Conservation (phyloP, 2,888 invertebrate species). For the Odontomyia ornata region DNA sequence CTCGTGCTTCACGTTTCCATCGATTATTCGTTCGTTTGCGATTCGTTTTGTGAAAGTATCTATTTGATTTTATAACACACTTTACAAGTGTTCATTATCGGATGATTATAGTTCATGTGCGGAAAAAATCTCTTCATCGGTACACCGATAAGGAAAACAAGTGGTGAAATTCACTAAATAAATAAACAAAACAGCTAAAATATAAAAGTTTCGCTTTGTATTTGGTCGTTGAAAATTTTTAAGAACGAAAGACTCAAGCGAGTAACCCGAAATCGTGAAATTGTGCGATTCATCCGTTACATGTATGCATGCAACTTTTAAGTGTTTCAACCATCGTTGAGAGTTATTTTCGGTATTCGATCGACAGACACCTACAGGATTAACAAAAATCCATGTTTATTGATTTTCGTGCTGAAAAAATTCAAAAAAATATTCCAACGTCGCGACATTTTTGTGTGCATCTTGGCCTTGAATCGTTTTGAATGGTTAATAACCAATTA, state of each 20-base stretch:
- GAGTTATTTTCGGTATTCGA: constrained; percentile 1
- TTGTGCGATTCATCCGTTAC: not conserved
- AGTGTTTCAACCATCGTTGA: not conserved
- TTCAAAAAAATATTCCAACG: not conserved
- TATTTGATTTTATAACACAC: constrained; percentile 39
- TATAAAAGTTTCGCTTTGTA: not conserved
- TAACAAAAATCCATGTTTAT: not conserved
- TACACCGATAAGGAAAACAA: constrained; percentile 22
- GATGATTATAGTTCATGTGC: constrained; percentile 13
- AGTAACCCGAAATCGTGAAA: constrained; percentile 18
- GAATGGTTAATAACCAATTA: not conserved
- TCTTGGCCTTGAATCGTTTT: not conserved
- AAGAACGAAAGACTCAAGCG: constrained; percentile 34
- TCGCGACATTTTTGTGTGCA: not conserved
- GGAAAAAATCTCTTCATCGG: not conserved
- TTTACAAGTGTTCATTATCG: constrained; percentile 38
- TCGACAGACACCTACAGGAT: not conserved
- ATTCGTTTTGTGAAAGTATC: constrained; percentile 42
- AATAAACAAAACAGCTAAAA: too few relatives aligned
- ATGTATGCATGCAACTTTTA: not conserved
- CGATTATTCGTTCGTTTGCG: not conserved
- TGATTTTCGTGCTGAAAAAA: too few relatives aligned
- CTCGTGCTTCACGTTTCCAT: constrained; percentile 25
- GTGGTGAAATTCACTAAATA: not conserved
- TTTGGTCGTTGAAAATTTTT: not conserved